Conservation (phyloP, 2,797 vertebrate species). For the Anabas testudineus region DNA sequence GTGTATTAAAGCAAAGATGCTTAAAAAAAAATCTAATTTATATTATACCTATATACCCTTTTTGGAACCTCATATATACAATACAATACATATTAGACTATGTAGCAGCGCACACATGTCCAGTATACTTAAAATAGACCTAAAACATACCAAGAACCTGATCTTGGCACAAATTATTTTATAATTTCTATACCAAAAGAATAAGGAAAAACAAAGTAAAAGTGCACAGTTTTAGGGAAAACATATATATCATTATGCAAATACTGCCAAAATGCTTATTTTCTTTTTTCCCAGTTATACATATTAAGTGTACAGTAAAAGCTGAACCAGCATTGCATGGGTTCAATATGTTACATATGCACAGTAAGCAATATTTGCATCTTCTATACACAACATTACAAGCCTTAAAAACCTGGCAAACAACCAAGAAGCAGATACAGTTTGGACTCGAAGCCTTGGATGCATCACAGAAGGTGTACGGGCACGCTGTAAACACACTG, state of each 20-base stretch:
- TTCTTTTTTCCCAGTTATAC: slow-evolving; percentile 41
- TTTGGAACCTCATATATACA: slow-evolving; percentile 28
- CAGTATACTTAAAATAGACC: slow-evolving; percentile 35
- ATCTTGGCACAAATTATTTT: slow-evolving; percentile 46
- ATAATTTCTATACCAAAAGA: slow-evolving; percentile 34
- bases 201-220: slow-evolving; percentile 35
- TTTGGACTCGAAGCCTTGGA: slow-evolving; percentile 59
- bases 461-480: slow-evolving; percentile 58
- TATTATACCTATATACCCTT: slow-evolving; percentile 15
- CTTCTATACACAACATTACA: slow-evolving; percentile 70
- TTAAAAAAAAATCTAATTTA: slow-evolving; percentile 48
- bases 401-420: slow-evolving; percentile 60
- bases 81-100: slow-evolving; percentile 37
- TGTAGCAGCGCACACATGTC: slow-evolving; percentile 39
- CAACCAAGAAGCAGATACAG: slow-evolving; percentile 63
- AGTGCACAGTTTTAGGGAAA: slow-evolving; percentile 51
- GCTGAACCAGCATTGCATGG: slow-evolving; percentile 57
- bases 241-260: slow-evolving; percentile 57
- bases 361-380: slow-evolving; percentile 72
- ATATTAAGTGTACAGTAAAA: slow-evolving; percentile 62
- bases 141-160: slow-evolving; percentile 31
- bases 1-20: slow-evolving; percentile 43
- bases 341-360: slow-evolving; percentile 75
- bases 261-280: slow-evolving; percentile 74
- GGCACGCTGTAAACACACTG: slow-evolving; percentile 60